A percentile compares a stretch with the other conserved stretches of the same genome.
Evolutionary conservation across 2,113 vertebrate species (phyloP).

Genomic region (Himantopus leucocephalus): DNA sequence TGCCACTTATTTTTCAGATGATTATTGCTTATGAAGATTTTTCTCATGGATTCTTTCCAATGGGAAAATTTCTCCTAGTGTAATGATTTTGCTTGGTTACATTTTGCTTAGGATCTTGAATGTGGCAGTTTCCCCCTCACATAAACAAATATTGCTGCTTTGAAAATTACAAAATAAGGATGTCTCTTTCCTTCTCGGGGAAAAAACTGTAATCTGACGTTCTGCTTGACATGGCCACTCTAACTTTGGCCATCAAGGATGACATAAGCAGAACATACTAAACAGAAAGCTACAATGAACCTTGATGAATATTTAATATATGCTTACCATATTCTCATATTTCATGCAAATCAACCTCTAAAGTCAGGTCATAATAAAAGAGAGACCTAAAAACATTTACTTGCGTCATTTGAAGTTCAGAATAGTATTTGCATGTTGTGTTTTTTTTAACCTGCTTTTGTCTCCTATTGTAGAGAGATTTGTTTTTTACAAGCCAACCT

Average conservation of each 20-base stretch:
- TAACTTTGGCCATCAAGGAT: neutral
- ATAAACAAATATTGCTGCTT: neutral
- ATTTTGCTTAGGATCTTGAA: neutral
- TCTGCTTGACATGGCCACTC: neutral
- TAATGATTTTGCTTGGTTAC: neutral
- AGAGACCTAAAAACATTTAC: neutral
- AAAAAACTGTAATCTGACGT: neutral
- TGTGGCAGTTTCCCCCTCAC: neutral
- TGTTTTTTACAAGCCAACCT: neutral
- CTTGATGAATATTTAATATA: neutral
- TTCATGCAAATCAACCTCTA: neutral
- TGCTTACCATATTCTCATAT: neutral
- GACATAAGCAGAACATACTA: neutral
- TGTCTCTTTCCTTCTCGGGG: neutral
- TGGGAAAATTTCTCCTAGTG: neutral
- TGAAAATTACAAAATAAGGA: neutral
- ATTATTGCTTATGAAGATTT: neutral
- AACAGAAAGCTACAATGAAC: neutral
- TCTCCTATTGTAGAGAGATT: neutral
- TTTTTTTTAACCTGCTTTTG: neutral
- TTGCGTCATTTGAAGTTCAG: neutral
- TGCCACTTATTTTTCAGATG: neutral
- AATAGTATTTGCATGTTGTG: neutral
- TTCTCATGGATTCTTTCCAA: neutral
- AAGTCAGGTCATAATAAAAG: neutral